A percentile compares a stretch with the other conserved stretches of the same genome.
Conservation (phyloP, 2,797 vertebrate species). For the Melanotaenia maccullochi region DNA sequence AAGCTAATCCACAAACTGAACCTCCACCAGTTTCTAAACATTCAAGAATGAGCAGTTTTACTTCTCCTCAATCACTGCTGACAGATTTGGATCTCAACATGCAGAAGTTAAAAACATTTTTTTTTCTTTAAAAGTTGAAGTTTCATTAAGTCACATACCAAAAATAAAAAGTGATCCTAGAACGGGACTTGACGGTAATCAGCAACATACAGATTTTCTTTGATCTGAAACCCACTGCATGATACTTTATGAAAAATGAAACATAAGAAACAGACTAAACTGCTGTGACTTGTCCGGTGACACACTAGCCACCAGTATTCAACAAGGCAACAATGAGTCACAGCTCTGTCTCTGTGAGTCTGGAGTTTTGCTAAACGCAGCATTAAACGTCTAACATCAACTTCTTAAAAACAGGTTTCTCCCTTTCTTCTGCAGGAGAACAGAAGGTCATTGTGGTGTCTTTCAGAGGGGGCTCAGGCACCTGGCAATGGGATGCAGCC, state of each 20-base stretch:
- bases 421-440: constrained; percentile 59
- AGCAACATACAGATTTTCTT: background rate
- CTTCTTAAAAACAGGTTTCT: constrained; percentile 40
- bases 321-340: background rate
- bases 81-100: constrained; percentile 17
- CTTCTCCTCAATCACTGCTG: background rate
- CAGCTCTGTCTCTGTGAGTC: constrained; percentile 10
- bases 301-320: constrained; percentile 9
- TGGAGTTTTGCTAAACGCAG: constrained; percentile 35
- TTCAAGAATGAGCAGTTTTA: constrained; percentile 1
- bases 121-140: background rate
- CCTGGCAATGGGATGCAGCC: constrained; percentile 29
- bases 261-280: constrained; percentile 3
- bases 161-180: background rate
- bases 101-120: constrained; percentile 16
- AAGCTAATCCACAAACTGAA: constrained; percentile 20
- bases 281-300: constrained; percentile 3
- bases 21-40: constrained; percentile 7
- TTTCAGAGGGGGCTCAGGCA: constrained; percentile 51
- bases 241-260: background rate
- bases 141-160: constrained; percentile 24
- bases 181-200: constrained; percentile 4
- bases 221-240: background rate
- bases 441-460: constrained; percentile 54
- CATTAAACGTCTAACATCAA: constrained; percentile 44